These are phyloP conservation scores for Drosophila niveifrons DNA, from an alignment of 2,888 invertebrate genomes.

Conservation along the genomic window DNA sequence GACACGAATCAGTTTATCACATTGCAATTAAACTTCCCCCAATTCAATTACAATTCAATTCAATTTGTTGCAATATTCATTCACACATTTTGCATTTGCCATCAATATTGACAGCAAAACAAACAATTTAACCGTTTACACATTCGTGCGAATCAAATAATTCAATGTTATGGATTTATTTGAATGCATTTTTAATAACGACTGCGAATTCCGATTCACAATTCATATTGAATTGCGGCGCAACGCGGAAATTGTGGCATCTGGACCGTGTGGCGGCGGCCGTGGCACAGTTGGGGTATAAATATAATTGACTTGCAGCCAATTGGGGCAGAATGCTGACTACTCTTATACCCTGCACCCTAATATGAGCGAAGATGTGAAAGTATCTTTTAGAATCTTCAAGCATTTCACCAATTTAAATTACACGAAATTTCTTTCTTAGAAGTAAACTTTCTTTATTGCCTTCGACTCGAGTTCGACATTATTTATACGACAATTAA, in stretches of 20 bases:
- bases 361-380: no score
- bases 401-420: neutral
- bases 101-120: neutral
- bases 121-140: neutral
- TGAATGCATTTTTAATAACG: neutral
- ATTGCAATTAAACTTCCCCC: neutral
- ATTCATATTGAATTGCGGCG: neutral
- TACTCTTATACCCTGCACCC: neutral
- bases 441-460: slow-evolving; percentile 7
- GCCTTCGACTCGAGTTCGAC: neutral
- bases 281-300: slow-evolving; percentile 1
- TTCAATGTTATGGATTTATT: neutral
- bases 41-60: neutral
- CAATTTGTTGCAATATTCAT: neutral
- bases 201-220: neutral
- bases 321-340: neutral
- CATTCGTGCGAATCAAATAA: neutral
- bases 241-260: slow-evolving; percentile 2
- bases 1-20: neutral
- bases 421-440: neutral
- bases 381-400: no score
- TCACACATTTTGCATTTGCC: neutral
- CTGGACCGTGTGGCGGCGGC: neutral
- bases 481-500: slow-evolving; percentile 52
- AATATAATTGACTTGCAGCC: neutral